phyloP scores from a whole-genome alignment of 2,797 vertebrate genomes.

The Accipiter badius region DNA sequence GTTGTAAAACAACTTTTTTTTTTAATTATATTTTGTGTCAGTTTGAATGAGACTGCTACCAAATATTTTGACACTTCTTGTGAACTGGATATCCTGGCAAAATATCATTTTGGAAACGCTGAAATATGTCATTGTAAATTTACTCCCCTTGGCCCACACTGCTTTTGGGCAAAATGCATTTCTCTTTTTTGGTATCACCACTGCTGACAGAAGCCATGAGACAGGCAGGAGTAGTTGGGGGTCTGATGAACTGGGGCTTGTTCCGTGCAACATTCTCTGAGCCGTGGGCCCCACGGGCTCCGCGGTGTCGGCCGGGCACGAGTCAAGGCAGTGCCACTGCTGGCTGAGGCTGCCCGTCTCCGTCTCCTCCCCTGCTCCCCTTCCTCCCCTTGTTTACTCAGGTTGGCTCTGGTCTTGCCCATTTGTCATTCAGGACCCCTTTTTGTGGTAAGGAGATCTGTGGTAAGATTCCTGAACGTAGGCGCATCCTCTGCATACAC shows the following conservation, averaged over 20 bases:
- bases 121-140: neutral
- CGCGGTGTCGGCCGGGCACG: neutral
- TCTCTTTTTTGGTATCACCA: neutral
- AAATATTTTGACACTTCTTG: conserved; percentile 60
- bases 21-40: neutral
- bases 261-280: neutral
- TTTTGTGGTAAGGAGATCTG: neutral
- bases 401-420: neutral
- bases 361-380: neutral
- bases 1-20: neutral
- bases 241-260: neutral
- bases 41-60: neutral
- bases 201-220: neutral
- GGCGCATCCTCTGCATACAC: fast-evolving
- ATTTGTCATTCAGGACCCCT: neutral
- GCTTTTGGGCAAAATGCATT: neutral
- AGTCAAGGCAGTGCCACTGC: neutral
- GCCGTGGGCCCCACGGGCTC: fast-evolving
- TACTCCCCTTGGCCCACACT: neutral
- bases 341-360: neutral
- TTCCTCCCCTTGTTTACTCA: neutral
- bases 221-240: neutral
- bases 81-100: conserved; percentile 13
- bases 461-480: neutral
- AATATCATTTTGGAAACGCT: neutral